Base-by-base conservation (phyloP, 1,140 invertebrate species). In the Augochlora pura region DNA sequence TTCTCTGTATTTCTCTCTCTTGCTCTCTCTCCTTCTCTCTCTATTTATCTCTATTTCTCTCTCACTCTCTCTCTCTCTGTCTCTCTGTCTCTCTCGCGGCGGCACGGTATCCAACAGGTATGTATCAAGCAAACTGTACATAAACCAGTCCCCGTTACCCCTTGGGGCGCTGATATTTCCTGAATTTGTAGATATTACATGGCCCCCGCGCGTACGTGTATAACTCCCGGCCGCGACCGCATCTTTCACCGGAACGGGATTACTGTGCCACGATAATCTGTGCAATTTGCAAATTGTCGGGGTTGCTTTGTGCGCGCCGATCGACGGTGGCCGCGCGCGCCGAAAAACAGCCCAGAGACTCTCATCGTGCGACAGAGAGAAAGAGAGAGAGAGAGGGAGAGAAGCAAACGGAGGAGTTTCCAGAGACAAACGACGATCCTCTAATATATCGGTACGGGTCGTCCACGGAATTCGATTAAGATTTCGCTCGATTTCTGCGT, bases 71-170 rank as follows among this genome's bases (percentile, higher is more conserved):
- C 39, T 42, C 39, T 42, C 39, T 42, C 39, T 42, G 6, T 42
- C 42, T 5, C 42, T 42, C 42, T 42, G 9, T 8, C 9, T 42
- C 14, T 10, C 42, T 46, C 42, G 12, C 14, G 42, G 10, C 42
- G 42, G 27, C 39, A 5, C 62, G 7, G 8, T 46, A 79, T 66
- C 63, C 70, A 74, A 74, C 70, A 74, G 70, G 69, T 64, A 65
- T 49, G 52, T 42, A 57, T 71, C 42, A 46, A 70, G n/a, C 32
- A 46, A n/a, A 39, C 6, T 39, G 39, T 77, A 39, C 3, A 70
- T 52, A 68, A 75, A 66, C 46, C 49, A 66, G 6, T 9, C 16
- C 52, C 18, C 21, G 65, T n/a, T n/a, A 9, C 46, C 63, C 27
- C 60, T 46, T 6, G 18, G 21, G 59, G 27, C 25, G 42, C 21